phyloP scores from a whole-genome alignment of 2,113 vertebrate genomes.

The Catharus minimus region DNA sequence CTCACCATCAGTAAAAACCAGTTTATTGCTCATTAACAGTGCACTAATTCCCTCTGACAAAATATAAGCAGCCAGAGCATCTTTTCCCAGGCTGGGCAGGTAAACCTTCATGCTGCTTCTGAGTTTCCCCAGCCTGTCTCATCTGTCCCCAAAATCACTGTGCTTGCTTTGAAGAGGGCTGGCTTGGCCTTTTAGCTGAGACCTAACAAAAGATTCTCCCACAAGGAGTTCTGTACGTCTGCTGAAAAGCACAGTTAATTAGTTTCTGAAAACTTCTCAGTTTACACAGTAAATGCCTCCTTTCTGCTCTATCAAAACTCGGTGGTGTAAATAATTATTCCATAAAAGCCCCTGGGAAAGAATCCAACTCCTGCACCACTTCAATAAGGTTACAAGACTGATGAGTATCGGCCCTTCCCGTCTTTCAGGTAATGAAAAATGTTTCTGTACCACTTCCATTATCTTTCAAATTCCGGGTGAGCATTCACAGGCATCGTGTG shows the following conservation, averaged over 20 bases:
- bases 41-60: background rate
- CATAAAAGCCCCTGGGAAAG: constrained; percentile 60
- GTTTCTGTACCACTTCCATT: constrained; percentile 61
- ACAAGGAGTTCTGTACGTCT: constrained; percentile 7
- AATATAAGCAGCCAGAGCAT: background rate
- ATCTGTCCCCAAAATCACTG: background rate
- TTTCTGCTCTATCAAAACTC: constrained; percentile 10
- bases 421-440: constrained; percentile 62
- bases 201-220: constrained; percentile 33
- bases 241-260: constrained; percentile 53
- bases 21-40: background rate
- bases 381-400: constrained; percentile 48
- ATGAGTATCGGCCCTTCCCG: constrained; percentile 39
- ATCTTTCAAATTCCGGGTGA: constrained; percentile 54
- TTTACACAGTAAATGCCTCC: constrained; percentile 38
- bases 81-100: background rate
- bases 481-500: constrained; percentile 41
- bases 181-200: background rate
- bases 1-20: background rate
- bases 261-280: constrained; percentile 56
- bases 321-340: constrained; percentile 59
- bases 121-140: background rate
- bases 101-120: background rate
- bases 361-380: constrained; percentile 38
- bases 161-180: background rate